A percentile compares a stretch with the other conserved stretches of the same genome.
Evolutionary conservation across 2,113 vertebrate species (phyloP).

Genomic region (Columba livia): DNA sequence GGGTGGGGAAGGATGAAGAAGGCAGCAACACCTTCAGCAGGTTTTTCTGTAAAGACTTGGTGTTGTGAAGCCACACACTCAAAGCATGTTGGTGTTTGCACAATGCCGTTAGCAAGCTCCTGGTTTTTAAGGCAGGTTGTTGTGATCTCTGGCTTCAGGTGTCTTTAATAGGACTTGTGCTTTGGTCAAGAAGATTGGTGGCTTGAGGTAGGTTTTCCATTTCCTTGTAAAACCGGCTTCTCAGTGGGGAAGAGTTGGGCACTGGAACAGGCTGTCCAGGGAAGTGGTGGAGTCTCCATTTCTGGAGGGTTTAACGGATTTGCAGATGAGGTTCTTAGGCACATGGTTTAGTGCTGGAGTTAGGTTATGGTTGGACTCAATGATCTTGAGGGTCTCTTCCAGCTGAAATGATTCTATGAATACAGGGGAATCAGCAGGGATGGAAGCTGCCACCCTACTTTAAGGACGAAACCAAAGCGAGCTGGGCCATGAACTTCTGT

Average conservation of each 20-base stretch:
- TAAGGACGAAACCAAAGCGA: not conserved
- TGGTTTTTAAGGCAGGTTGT: not conserved
- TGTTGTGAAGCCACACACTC: not conserved
- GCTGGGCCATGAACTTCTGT: not conserved
- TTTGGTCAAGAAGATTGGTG: not conserved
- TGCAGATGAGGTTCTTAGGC: no score
- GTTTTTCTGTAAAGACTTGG: not conserved
- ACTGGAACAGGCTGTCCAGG: no score
- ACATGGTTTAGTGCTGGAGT: no score
- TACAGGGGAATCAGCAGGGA: not conserved
- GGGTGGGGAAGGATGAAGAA: slow-evolving; percentile 4
- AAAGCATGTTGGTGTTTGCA: accelerated
- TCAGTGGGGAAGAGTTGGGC: not conserved
- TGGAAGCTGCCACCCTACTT: not conserved
- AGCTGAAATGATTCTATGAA: no score
- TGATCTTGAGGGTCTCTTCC: no score
- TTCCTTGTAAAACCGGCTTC: not conserved
- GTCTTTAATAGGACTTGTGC: not conserved
- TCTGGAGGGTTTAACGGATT: no score
- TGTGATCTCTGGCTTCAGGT: not conserved
- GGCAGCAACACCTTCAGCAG: not conserved
- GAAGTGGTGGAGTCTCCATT: no score
- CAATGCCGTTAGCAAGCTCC: not conserved
- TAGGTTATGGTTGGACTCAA: no score
- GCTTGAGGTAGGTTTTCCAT: not conserved